Evolutionary conservation across 1,140 invertebrate species (phyloP).

Genomic region (Mycetomoellerius zeteki): DNA sequence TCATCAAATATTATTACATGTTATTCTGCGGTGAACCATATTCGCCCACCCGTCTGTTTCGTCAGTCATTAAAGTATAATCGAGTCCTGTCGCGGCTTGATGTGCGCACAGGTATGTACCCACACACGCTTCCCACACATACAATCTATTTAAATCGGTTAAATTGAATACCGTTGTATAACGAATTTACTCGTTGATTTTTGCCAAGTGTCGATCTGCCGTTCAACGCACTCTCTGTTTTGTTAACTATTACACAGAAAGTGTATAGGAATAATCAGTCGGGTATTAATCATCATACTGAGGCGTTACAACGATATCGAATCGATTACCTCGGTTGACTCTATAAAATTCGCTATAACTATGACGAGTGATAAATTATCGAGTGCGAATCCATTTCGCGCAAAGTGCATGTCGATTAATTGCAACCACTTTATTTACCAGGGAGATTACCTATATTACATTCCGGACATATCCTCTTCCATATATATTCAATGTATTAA

Average conservation of each 20-base stretch:
- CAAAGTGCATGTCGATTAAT: slow-evolving; percentile 56
- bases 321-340: background rate
- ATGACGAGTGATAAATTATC: slow-evolving; percentile 57
- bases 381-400: slow-evolving; percentile 42
- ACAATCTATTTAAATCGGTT: slow-evolving; percentile 53
- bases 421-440: slow-evolving; percentile 49
- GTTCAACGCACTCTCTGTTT: background rate
- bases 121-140: background rate
- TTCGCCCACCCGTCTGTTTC: slow-evolving; percentile 32
- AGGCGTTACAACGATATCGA: slow-evolving; percentile 10
- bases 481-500: slow-evolving; percentile 9
- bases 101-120: background rate
- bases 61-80: slow-evolving; percentile 60
- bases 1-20: slow-evolving; percentile 61
- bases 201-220: slow-evolving; percentile 32
- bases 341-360: slow-evolving; percentile 35
- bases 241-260: slow-evolving; percentile 3
- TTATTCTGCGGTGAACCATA: slow-evolving; percentile 58
- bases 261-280: slow-evolving; percentile 25
- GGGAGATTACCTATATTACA: slow-evolving; percentile 13
- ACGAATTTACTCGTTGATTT: slow-evolving; percentile 52
- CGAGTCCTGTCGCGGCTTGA: slow-evolving; percentile 22
- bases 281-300: slow-evolving; percentile 33
- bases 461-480: background rate
- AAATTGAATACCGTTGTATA: slow-evolving; percentile 13